Evolutionary conservation across 2,888 invertebrate species (phyloP).

Genomic region (Dasysyrphus albostriatus): DNA sequence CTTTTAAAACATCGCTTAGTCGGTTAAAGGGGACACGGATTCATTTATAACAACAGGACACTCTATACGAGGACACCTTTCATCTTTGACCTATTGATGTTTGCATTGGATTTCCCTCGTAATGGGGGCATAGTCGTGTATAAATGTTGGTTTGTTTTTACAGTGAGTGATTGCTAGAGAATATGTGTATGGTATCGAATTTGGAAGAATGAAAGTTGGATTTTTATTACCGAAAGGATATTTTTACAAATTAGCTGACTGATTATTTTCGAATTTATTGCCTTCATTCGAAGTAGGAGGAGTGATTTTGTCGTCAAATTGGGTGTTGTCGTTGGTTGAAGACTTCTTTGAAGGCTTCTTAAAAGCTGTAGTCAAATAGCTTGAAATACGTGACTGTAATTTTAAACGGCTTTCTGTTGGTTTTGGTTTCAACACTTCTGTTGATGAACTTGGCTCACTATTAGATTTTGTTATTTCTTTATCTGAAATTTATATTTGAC

Average conservation of each 20-base stretch:
- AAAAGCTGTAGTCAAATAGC: slow-evolving; percentile 80
- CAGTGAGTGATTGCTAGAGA: slow-evolving; percentile 1
- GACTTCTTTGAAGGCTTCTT: slow-evolving; percentile 65
- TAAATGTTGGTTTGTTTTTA: slow-evolving; percentile 11
- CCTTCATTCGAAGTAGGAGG: slow-evolving; percentile 7
- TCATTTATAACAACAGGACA: slow-evolving; percentile 31
- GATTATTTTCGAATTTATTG: slow-evolving; percentile 43
- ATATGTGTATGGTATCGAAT: background rate
- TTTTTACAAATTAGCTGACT: slow-evolving; percentile 26
- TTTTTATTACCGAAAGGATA: slow-evolving; percentile 20
- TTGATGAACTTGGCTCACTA: background rate
- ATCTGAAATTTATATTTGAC: background rate
- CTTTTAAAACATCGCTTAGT: slow-evolving; percentile 20
- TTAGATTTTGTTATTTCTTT: background rate
- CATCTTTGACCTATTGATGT: slow-evolving; percentile 73
- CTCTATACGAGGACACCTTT: slow-evolving; percentile 45
- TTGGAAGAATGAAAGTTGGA: background rate
- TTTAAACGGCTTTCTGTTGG: slow-evolving; percentile 23
- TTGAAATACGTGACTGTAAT: slow-evolving; percentile 79
- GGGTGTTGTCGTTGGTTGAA: slow-evolving; percentile 59
- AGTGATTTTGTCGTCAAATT: slow-evolving; percentile 17
- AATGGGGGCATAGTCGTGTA: slow-evolving; percentile 30
- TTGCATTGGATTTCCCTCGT: slow-evolving; percentile 45
- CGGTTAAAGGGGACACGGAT: slow-evolving; percentile 61
- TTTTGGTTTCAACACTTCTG: background rate